Conservation (phyloP, 2,797 vertebrate species). For the Smutsia gigantea region DNA sequence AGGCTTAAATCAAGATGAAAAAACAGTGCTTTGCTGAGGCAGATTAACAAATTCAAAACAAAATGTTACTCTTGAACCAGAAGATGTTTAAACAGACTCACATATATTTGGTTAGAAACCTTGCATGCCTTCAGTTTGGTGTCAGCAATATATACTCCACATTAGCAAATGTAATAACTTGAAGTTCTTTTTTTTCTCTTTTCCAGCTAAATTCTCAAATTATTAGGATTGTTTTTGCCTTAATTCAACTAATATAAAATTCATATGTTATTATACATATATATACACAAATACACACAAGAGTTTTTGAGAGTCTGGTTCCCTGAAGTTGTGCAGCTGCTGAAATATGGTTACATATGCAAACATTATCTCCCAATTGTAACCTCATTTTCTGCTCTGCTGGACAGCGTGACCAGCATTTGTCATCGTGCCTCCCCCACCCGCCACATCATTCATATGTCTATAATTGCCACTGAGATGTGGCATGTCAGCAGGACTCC, state of each 20-base stretch:
- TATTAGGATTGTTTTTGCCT: slow-evolving; percentile 42
- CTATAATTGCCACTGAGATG: slow-evolving; percentile 90
- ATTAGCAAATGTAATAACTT: background rate
- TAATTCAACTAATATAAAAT: background rate
- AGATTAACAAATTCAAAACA: slow-evolving; percentile 58
- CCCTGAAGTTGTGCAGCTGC: slow-evolving; percentile 87
- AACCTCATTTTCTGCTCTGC: slow-evolving; percentile 98
- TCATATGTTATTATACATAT: background rate
- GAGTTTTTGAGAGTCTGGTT: slow-evolving; percentile 82
- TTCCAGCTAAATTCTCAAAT: background rate
- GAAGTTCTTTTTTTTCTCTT: background rate
- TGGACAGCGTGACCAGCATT: slow-evolving; percentile 93
- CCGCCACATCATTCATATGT: slow-evolving; percentile 87
- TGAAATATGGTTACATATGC: slow-evolving; percentile 97
- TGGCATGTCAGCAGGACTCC: slow-evolving; percentile 89
- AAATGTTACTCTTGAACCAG: slow-evolving; percentile 57
- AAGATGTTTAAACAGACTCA: slow-evolving; percentile 36
- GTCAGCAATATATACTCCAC: background rate
- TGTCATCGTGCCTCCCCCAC: slow-evolving; percentile 91
- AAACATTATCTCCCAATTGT: slow-evolving; percentile 99
- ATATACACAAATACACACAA: background rate
- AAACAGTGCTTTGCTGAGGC: background rate
- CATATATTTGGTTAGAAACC: background rate
- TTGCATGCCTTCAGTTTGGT: background rate
- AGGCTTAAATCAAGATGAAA: slow-evolving; percentile 37